Conservation (phyloP, 1,140 invertebrate genomes). For the Pollicipes pollicipes region DNA sequence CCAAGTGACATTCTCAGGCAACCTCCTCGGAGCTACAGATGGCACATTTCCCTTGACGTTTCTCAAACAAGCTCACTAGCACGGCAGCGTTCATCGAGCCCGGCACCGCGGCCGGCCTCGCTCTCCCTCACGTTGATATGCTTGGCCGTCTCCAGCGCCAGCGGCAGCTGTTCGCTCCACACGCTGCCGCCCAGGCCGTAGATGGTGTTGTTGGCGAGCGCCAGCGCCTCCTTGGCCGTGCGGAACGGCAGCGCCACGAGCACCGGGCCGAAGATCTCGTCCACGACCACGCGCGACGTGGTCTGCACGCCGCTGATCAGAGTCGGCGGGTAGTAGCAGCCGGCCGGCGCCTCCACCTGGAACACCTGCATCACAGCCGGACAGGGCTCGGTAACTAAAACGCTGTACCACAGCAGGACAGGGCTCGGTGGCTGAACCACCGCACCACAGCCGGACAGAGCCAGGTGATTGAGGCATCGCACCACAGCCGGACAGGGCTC, state of each 20-base stretch:
- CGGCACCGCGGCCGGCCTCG: no score
- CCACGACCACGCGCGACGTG: slow-evolving; percentile 26
- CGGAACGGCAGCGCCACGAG: slow-evolving; percentile 35
- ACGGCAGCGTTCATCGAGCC: no score
- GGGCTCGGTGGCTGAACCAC: no score
- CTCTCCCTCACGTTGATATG: slow-evolving; percentile 25
- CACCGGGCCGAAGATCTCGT: slow-evolving; percentile 30
- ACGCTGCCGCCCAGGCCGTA: slow-evolving; percentile 35
- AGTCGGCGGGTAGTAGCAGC: slow-evolving; percentile 28
- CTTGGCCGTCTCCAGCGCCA: slow-evolving; percentile 35
- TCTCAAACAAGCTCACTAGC: no score
- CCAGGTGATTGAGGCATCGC: no score
- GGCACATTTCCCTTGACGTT: no score
- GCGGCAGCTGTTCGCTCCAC: slow-evolving; percentile 37
- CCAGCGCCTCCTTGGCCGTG: slow-evolving; percentile 39
- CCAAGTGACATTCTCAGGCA: no score
- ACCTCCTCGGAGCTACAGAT: no score
- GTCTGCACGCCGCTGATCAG: slow-evolving; percentile 29
- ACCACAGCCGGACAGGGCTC: no score
- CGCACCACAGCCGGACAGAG: no score
- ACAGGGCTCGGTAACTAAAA: no score
- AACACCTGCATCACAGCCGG: slow-evolving; percentile 11
- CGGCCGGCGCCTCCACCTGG: slow-evolving; percentile 18
- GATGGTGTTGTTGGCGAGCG: slow-evolving; percentile 35
- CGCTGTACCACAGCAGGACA: no score